Conservation (phyloP, 2,113 vertebrate genomes). For the Dipodomys merriami region DNA sequence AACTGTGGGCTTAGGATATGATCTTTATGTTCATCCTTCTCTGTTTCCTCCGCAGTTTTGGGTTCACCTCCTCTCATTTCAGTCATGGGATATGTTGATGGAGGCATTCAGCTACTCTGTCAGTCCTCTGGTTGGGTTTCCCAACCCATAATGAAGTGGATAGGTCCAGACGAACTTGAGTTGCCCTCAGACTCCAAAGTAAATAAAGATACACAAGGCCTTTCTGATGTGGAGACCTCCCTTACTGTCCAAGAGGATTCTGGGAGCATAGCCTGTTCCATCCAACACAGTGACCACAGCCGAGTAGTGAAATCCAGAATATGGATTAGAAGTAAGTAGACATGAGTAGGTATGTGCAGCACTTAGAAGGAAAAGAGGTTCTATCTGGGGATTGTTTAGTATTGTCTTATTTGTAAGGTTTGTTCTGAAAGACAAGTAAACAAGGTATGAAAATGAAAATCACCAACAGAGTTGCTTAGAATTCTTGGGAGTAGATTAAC, state of each 20-base stretch:
- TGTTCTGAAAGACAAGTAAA: not conserved
- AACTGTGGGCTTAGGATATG: not conserved
- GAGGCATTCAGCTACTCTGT: not conserved
- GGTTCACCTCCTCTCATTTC: conserved; percentile 12
- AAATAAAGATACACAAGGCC: not conserved
- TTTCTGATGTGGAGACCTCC: conserved; percentile 24
- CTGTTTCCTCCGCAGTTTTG: not conserved
- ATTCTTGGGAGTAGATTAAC: not conserved
- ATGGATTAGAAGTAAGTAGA: not conserved
- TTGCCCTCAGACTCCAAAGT: not conserved
- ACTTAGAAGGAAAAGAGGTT: not conserved
- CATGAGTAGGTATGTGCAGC: no score
- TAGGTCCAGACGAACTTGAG: not conserved
- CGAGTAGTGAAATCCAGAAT: not conserved
- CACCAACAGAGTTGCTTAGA: not conserved
- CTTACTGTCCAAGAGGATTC: not conserved
- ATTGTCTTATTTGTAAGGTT: not conserved
- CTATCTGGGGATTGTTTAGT: not conserved
- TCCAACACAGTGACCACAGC: not conserved
- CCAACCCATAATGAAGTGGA: not conserved
- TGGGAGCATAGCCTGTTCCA: not conserved
- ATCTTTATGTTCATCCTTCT: not conserved
- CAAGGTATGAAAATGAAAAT: not conserved
- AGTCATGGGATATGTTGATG: not conserved
- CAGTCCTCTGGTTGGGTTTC: not conserved